These are phyloP conservation scores for Aspiorhynchus laticeps DNA, from an alignment of 2,113 vertebrate species.

Conservation along the genomic window DNA sequence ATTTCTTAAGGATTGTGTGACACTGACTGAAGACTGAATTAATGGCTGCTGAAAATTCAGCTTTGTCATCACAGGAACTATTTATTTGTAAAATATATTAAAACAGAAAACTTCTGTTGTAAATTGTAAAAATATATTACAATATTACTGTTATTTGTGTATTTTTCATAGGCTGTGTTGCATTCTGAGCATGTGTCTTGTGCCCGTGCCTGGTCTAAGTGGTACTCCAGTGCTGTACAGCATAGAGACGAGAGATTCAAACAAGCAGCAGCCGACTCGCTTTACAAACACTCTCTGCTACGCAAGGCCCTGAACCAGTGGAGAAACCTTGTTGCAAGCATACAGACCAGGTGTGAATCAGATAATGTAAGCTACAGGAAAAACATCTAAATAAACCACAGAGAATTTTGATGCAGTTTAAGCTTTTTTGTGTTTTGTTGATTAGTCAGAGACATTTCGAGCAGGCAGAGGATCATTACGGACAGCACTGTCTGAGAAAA, in stretches of 20 bases:
- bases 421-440: conserved; percentile 13
- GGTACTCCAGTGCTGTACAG: conserved; percentile 69
- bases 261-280: conserved; percentile 66
- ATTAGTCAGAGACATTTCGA: conserved; percentile 65
- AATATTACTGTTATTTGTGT: not conserved
- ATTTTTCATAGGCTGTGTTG: conserved; percentile 78
- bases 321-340: conserved; percentile 70
- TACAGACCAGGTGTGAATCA: conserved; percentile 62
- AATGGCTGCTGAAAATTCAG: too few relatives aligned
- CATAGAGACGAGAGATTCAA: conserved; percentile 68
- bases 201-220: conserved; percentile 74
- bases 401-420: not conserved
- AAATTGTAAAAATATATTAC: not conserved
- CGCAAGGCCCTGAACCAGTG: conserved; percentile 72
- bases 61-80: too few relatives aligned
- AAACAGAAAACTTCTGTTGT: not conserved
- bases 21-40: too few relatives aligned
- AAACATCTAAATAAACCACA: not conserved
- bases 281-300: conserved; percentile 65
- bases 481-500: conserved; percentile 57
- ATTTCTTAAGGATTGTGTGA: not conserved
- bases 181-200: conserved; percentile 73
- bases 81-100: too few relatives aligned
- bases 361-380: not conserved
- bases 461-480: conserved; percentile 62